Evolutionary conservation across 2,888 invertebrate genomes (phyloP).

Genomic region (Heliconius aoede): DNA sequence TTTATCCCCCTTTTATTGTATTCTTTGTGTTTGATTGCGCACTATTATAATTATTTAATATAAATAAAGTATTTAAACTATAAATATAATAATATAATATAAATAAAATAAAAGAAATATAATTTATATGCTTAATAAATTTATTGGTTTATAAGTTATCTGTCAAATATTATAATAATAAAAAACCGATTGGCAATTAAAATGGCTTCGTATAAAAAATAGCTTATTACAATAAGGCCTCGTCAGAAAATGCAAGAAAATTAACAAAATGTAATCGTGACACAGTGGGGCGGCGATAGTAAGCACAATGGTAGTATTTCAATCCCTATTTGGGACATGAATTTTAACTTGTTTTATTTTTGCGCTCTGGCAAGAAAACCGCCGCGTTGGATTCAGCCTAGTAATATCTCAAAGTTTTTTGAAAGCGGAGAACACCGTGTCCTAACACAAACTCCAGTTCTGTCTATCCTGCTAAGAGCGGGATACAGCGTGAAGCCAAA

Average conservation of each 20-base stretch:
- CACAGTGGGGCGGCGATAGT: neutral
- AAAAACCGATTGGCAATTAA: neutral
- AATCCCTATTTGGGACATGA: neutral
- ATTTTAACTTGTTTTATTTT: neutral
- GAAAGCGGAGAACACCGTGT: neutral
- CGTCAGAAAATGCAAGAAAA: neutral
- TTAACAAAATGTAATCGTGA: neutral
- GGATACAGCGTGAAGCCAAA: neutral
- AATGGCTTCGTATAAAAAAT: neutral
- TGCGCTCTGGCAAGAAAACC: no score
- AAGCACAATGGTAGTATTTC: neutral
- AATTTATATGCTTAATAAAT: neutral
- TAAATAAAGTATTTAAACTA: neutral
- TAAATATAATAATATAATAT: neutral
- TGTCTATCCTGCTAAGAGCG: neutral
- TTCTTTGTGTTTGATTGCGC: conserved; percentile 6
- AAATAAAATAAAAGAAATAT: neutral
- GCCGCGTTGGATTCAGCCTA: no score
- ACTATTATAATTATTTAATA: neutral
- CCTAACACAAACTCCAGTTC: no score
- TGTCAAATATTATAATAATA: neutral
- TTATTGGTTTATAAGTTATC: neutral
- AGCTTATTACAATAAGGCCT: neutral
- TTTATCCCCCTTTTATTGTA: neutral
- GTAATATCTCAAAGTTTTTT: neutral